phyloP scores from a whole-genome alignment of 2,888 invertebrate species.

The Folsomia candida region DNA sequence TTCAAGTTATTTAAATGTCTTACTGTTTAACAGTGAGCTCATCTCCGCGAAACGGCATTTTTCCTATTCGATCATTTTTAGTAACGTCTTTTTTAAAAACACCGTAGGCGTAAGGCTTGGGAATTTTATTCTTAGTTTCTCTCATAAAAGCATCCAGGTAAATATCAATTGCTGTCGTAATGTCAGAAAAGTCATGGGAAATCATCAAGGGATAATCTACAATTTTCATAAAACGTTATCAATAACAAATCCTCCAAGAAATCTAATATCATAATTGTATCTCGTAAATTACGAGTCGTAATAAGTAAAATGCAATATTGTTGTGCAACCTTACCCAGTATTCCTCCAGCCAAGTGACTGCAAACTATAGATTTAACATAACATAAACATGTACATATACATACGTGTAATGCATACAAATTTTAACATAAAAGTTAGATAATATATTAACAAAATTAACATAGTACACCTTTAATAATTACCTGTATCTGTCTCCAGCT shows the following conservation, averaged over 20 bases:
- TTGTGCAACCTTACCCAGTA: too few species aligned
- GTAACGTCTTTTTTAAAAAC: slow-evolving; percentile 31
- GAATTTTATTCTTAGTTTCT: slow-evolving; percentile 35
- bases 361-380: slow-evolving; percentile 32
- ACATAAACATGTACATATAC: neutral
- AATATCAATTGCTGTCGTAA: slow-evolving; percentile 49
- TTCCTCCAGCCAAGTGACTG: slow-evolving; percentile 47
- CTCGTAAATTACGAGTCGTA: too few species aligned
- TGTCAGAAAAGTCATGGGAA: slow-evolving; percentile 50
- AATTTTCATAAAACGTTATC: too few species aligned
- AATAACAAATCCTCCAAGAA: too few species aligned
- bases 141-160: slow-evolving; percentile 47
- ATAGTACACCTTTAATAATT: too few species aligned
- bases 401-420: neutral
- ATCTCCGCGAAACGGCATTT: slow-evolving; percentile 50
- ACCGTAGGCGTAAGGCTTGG: slow-evolving; percentile 43
- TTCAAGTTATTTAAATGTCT: neutral
- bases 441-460: too few species aligned
- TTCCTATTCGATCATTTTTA: slow-evolving; percentile 45
- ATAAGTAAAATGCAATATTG: too few species aligned
- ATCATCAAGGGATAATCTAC: slow-evolving; percentile 49
- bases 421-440: too few species aligned
- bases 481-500: slow-evolving; percentile 45
- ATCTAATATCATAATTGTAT: too few species aligned
- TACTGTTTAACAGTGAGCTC: slow-evolving; percentile 46